Conservation (phyloP, 2,797 vertebrate genomes). For the Microctenopoma stevenorrisi region DNA sequence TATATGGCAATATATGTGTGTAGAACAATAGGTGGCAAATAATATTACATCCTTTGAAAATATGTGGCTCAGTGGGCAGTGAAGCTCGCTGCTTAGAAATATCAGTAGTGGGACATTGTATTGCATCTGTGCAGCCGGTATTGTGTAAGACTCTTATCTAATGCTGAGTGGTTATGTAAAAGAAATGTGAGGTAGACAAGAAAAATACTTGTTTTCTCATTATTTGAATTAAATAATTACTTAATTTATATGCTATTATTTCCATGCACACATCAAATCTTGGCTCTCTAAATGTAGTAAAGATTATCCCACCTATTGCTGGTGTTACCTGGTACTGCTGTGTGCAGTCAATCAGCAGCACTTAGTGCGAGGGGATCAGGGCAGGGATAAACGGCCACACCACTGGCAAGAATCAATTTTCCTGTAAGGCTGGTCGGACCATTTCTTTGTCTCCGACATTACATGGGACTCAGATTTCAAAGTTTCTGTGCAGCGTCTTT, state of each 20-base stretch:
- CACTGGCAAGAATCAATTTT: constrained; percentile 43
- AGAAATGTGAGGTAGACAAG: background rate
- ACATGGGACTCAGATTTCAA: constrained; percentile 20
- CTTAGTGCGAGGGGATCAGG: constrained; percentile 9
- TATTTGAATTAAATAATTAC: too few relatives aligned
- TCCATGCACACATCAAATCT: background rate
- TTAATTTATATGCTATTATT: background rate
- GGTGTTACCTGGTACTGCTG: too few relatives aligned
- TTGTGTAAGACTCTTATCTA: background rate
- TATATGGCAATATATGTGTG: constrained; percentile 33
- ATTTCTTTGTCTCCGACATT: constrained; percentile 37
- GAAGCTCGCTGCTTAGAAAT: constrained; percentile 42
- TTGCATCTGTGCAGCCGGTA: constrained; percentile 23
- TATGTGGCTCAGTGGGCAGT: constrained; percentile 52
- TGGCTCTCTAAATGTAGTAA: background rate
- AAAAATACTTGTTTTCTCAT: background rate
- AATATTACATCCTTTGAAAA: constrained; percentile 28
- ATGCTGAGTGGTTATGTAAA: constrained; percentile 13
- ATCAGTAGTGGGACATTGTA: constrained; percentile 14
- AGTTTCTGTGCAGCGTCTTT: constrained; percentile 12
- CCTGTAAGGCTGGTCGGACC: constrained; percentile 42
- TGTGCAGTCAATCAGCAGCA: too few relatives aligned
- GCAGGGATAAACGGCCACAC: constrained; percentile 30
- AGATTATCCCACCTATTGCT: too few relatives aligned
- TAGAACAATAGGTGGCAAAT: constrained; percentile 48